Percentiles rank a stretch among this genome's conserved stretches.
Conservation (phyloP, 1,140 invertebrate genomes). For the Triops cancriformis region DNA sequence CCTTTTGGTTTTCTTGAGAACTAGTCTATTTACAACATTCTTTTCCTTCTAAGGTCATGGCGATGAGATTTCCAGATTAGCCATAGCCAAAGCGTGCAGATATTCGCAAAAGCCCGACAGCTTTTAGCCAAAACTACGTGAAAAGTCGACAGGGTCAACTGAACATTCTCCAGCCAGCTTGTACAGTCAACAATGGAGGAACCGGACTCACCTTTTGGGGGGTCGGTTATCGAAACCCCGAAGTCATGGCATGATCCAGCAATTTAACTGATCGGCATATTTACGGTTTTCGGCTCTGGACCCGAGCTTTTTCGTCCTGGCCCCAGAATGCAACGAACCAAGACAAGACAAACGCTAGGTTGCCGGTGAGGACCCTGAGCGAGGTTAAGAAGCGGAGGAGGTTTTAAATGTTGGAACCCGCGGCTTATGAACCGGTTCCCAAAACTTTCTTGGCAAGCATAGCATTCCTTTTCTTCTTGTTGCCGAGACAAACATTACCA, state of each 20-base stretch:
- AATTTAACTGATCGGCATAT: neutral
- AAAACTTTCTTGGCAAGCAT: neutral
- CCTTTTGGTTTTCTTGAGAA: neutral
- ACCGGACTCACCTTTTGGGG: neutral
- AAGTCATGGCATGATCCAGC: neutral
- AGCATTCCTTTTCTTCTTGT: neutral
- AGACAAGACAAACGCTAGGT: neutral
- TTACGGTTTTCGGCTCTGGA: neutral
- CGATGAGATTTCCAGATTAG: conserved; percentile 1
- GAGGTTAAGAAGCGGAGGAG: neutral
- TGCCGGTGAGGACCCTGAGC: neutral
- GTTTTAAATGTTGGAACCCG: neutral
- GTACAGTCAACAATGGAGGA: neutral
- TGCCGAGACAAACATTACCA: neutral
- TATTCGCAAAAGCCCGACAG: neutral
- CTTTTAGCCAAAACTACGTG: neutral
- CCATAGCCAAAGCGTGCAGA: neutral
- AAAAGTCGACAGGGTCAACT: neutral
- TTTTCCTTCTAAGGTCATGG: neutral
- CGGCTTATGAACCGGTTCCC: neutral
- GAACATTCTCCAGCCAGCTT: neutral
- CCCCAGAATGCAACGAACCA: neutral
- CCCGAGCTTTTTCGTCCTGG: neutral
- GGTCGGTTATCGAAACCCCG: neutral
- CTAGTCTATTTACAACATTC: neutral